Evolutionary conservation across 2,113 vertebrate genomes (phyloP), one percentile per base, ranked within the genome.

Genomic region (Penelope pileata): DNA sequence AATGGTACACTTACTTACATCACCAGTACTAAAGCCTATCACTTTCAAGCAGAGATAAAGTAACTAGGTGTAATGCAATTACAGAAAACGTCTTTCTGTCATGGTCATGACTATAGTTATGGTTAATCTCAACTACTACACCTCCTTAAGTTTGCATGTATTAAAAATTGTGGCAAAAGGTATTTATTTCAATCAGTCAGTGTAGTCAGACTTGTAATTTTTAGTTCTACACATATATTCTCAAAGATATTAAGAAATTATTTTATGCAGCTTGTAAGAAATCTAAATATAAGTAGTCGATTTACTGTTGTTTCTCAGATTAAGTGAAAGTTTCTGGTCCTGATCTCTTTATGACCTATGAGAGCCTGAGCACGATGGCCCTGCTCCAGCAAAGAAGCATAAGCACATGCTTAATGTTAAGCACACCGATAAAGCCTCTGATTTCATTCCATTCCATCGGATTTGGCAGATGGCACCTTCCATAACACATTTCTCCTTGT

Each of bases 401-500:
- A 93, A 91, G 36, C 22, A 82, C 58, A 48, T 4, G 15, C 70
- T 89, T 83, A 87, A 64, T 50, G 60, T 78, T 64, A 51, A 42
- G 30, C 48, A 48, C 58, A 36, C 48, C 17, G 47, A 24, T 64
- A 91, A 92, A 82, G 30, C 34, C 26, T 53, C 51, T 70, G 79
- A 68, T 59, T 91, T 95, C 34, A 70, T 29, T 87, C 51, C 21
- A 87, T 69, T 84, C 24, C 54, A 80, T 34, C 68, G 63, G 68
- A 75, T 87, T 82, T 91, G 91, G 66, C 94, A 96, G 83, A 95
- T 93, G 92, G 94, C 89, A 92, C 40, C 69, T 96, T 96, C 86
- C 77, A 75, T 58, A 89, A 70, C 83, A 93, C 60, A 84, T 82
- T 96, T 68, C 59, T 93, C 38, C 87, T 89, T 95, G 84, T 89